A percentile compares a stretch with the other conserved stretches of the same genome.
These are phyloP conservation scores for Lasioglossum lativentre DNA, from an alignment of 2,888 invertebrate species.

Conservation along the genomic window DNA sequence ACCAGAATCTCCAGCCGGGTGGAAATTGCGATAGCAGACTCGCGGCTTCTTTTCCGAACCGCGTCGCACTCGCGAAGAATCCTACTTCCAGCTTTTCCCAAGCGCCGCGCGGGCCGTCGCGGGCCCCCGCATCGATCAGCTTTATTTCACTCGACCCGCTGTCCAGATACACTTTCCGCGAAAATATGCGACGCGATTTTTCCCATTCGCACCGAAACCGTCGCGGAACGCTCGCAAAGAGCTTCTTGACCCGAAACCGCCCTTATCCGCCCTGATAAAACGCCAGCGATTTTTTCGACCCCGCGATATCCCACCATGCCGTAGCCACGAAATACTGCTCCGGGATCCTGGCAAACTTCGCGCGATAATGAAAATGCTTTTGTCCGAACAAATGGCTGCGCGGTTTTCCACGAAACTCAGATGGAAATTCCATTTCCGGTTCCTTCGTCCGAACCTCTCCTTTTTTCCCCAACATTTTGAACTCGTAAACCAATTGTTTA, in stretches of 20 bases:
- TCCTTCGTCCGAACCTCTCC: no score
- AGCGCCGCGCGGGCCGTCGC: neutral
- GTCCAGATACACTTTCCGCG: neutral
- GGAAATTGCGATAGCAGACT: conserved; percentile 33
- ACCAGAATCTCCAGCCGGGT: conserved; percentile 22
- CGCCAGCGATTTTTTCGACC: conserved; percentile 44
- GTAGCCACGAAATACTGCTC: neutral
- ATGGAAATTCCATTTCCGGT: neutral
- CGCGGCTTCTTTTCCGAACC: neutral
- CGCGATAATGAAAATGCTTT: neutral
- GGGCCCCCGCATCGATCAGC: neutral
- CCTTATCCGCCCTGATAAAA: conserved; percentile 36
- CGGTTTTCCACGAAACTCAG: neutral
- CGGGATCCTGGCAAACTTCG: neutral
- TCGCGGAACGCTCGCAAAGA: neutral
- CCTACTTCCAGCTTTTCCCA: neutral
- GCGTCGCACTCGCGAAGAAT: neutral
- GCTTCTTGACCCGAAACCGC: conserved; percentile 38
- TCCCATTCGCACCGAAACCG: conserved; percentile 4
- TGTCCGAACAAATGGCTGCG: neutral
- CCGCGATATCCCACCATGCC: neutral
- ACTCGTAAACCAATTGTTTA: no score
- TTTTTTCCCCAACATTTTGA: no score
- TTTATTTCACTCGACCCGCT: neutral
- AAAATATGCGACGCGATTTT: conserved; percentile 43